Conservation (phyloP, 1,140 invertebrate genomes). For the Battus philenor region DNA sequence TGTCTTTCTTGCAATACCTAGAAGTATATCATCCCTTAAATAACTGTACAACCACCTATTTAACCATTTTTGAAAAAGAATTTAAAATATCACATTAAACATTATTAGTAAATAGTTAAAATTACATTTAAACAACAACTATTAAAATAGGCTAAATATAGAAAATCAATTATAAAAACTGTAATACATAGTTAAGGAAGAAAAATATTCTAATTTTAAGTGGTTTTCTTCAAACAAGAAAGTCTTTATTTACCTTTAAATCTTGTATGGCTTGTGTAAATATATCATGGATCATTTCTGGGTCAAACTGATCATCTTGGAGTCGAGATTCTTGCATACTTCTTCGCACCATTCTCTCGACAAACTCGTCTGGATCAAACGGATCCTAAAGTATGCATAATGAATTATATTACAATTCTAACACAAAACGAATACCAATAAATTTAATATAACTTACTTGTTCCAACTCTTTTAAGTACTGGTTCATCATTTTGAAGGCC, state of each 20-base stretch:
- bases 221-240: no score
- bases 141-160: no score
- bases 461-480: slow-evolving; percentile 89
- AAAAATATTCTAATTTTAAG: no score
- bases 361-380: slow-evolving; percentile 98
- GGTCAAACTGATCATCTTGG: slow-evolving; percentile 84
- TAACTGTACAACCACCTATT: no score
- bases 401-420: not conserved
- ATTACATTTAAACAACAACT: no score
- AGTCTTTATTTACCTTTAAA: slow-evolving; percentile 60
- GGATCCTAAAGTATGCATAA: slow-evolving; percentile 82
- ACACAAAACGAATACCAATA: slow-evolving; percentile 10
- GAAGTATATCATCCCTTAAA: no score
- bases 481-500: slow-evolving; percentile 84
- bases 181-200: no score
- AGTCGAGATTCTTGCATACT: slow-evolving; percentile 87
- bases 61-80: no score
- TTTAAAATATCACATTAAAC: no score
- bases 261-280: slow-evolving; percentile 94
- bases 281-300: slow-evolving; percentile 89
- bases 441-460: slow-evolving; percentile 74
- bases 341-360: slow-evolving; percentile 96
- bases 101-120: no score
- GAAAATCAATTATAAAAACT: no score
- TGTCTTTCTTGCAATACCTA: slow-evolving; percentile 89